phyloP scores from a whole-genome alignment of 2,113 vertebrate species.

The Takifugu bimaculatus region DNA sequence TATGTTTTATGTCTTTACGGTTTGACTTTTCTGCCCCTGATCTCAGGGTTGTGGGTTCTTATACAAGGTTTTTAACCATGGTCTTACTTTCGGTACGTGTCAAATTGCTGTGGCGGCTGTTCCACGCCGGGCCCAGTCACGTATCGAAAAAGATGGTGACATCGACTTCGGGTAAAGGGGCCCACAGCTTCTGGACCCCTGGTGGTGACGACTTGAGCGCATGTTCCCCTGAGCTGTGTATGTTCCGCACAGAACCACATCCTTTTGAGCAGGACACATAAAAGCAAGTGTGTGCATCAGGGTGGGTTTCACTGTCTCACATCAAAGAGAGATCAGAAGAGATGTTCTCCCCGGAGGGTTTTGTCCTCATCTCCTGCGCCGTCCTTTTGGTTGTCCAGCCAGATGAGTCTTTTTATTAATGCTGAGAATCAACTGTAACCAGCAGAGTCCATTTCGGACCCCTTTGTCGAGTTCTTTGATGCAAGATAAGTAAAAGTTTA shows the following conservation, averaged over 20 bases:
- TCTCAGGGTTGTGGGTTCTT: too few species aligned
- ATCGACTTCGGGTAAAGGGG: not conserved
- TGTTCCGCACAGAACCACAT: conserved; percentile 46
- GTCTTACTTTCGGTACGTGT: too few species aligned
- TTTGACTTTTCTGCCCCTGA: too few species aligned
- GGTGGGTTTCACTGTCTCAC: conserved; percentile 6
- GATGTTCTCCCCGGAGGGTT: conserved; percentile 20
- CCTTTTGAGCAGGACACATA: conserved; percentile 36
- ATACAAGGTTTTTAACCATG: too few species aligned
- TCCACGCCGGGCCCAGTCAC: not conserved
- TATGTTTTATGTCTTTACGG: too few species aligned
- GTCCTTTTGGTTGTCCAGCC: conserved; percentile 30
- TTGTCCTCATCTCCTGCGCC: conserved; percentile 3
- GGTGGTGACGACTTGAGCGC: too few species aligned
- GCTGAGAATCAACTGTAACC: not conserved
- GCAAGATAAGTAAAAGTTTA: too few species aligned
- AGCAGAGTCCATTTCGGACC: too few species aligned
- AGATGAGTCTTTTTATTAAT: conserved; percentile 36
- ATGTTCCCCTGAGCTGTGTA: conserved; percentile 12
- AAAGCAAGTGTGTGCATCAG: not conserved
- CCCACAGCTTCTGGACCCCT: not conserved
- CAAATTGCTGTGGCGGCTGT: not conserved
- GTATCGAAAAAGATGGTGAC: not conserved
- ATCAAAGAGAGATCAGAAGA: conserved; percentile 9
- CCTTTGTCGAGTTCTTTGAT: too few species aligned